phyloP scores from a whole-genome alignment of 2,797 vertebrate genomes.

The Pangasius sanitwongsei region DNA sequence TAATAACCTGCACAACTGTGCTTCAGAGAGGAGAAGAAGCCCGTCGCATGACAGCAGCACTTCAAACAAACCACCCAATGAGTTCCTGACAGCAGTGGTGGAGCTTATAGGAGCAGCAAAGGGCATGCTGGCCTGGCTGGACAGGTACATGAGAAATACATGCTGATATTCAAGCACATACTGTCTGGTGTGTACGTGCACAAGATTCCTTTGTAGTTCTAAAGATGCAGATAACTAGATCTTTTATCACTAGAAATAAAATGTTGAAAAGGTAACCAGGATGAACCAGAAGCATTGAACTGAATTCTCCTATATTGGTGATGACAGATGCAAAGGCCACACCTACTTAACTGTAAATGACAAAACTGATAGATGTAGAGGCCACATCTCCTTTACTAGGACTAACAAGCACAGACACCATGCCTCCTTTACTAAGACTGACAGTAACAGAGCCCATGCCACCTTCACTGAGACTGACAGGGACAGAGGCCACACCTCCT shows the following conservation, averaged over 20 bases:
- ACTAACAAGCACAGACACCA: neutral
- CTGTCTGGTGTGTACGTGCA: neutral
- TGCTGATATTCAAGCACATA: neutral
- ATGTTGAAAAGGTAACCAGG: neutral
- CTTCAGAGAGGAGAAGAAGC: slow-evolving; percentile 82
- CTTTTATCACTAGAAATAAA: neutral
- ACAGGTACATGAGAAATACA: slow-evolving; percentile 77
- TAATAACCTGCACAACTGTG: slow-evolving; percentile 84
- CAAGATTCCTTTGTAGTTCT: neutral
- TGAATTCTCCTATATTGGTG: neutral
- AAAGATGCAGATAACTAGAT: neutral
- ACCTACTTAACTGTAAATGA: neutral
- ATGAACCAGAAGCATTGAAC: neutral
- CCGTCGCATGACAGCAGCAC: slow-evolving; percentile 77
- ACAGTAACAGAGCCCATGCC: neutral
- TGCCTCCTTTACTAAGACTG: neutral
- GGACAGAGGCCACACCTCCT: neutral
- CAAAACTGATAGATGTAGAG: neutral
- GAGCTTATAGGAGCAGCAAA: slow-evolving; percentile 93
- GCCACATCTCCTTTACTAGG: neutral
- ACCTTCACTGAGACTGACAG: neutral
- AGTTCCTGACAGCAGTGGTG: slow-evolving; percentile 91
- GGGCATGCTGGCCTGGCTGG: slow-evolving; percentile 88
- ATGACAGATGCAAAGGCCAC: neutral
- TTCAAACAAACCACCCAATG: slow-evolving; percentile 86